These are phyloP conservation scores for Nephrocerus scutellatus DNA, from an alignment of 2,888 invertebrate species.

Conservation along the genomic window DNA sequence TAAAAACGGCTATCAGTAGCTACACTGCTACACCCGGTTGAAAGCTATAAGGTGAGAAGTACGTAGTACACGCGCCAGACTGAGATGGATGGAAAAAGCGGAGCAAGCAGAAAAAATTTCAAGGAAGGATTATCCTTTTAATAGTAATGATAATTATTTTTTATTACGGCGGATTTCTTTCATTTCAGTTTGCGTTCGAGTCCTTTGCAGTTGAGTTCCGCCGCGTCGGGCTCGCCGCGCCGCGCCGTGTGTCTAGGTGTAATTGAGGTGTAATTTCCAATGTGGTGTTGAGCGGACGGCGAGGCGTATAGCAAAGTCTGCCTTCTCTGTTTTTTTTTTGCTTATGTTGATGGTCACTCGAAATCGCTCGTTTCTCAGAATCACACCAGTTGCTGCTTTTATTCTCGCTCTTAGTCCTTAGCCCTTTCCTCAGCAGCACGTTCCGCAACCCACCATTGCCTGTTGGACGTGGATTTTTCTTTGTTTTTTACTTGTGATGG, in stretches of 20 bases:
- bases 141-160: conserved; percentile 24
- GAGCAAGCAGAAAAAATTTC: conserved; percentile 21
- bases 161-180: conserved; percentile 8
- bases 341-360: too few species aligned
- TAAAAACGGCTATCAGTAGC: too few species aligned
- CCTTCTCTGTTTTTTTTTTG: too few species aligned
- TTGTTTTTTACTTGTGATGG: too few species aligned
- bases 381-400: conserved; percentile 21
- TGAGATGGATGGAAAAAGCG: conserved; percentile 20
- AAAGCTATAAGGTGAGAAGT: too few species aligned
- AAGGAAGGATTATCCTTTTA: conserved; percentile 25
- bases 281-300: conserved; percentile 24
- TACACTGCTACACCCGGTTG: too few species aligned
- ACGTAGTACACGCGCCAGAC: too few species aligned
- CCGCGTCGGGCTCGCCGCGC: not conserved
- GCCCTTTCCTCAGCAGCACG: too few species aligned
- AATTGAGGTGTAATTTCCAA: conserved; percentile 25
- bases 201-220: not conserved
- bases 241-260: too few species aligned
- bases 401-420: conserved; percentile 6
- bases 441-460: too few species aligned
- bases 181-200: conserved; percentile 16
- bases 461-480: too few species aligned
- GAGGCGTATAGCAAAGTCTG: too few species aligned
- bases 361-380: conserved; percentile 18